Base-by-base conservation (phyloP, 2,888 invertebrate species). In the Noctua fimbriata region DNA sequence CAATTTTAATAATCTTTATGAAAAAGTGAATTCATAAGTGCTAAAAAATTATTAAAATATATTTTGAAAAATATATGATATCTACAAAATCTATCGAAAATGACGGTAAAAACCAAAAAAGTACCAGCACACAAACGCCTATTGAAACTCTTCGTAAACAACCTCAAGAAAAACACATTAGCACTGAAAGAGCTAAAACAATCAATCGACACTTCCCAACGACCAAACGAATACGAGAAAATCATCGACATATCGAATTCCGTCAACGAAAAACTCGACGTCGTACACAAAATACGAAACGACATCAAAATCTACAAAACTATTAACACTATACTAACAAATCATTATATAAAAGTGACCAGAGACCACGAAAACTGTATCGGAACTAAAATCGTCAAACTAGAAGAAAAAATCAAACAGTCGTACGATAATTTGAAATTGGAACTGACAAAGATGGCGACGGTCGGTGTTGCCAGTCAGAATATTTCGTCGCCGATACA, bases 301-400 rank as follows among this genome's bases (percentile, higher is more conserved):
- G 97, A 97, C 73, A 96, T 97, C 0, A 97, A 96, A 93, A 96
- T 96, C 87, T 97, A 95, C 69, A 94, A 92, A 93, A 96, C 97
- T 0, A 95, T 97, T 3, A 97, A 97, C 78, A 96, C 97, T 0
- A 95, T 97, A 24, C 75, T 97, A n/a, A 96, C 96, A 0, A 96
- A 96, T 67, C 96, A 96, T 86, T 96, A 96, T 28, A 93, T 96
- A 66, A 96, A 96, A 90, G 93, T 95, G 70, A 97, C 96, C 0
- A 94, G 91, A 90, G 93, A 96, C 47, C 95, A 96, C 79, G 96
- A 96, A 81, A 94, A 92, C 58, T 92, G 89, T 44, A 94, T 96
- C 18, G 94, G 95, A 80, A 87, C 85, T 1, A 96, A 96, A 92
- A 94, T 96, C 32, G 88, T 95, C 0, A 94, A 94, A 82, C 81